Percentiles rank a stretch among this genome's conserved stretches.
These are phyloP conservation scores for Myotis pilosus DNA, from an alignment of 2,797 vertebrate genomes.

Conservation along the genomic window DNA sequence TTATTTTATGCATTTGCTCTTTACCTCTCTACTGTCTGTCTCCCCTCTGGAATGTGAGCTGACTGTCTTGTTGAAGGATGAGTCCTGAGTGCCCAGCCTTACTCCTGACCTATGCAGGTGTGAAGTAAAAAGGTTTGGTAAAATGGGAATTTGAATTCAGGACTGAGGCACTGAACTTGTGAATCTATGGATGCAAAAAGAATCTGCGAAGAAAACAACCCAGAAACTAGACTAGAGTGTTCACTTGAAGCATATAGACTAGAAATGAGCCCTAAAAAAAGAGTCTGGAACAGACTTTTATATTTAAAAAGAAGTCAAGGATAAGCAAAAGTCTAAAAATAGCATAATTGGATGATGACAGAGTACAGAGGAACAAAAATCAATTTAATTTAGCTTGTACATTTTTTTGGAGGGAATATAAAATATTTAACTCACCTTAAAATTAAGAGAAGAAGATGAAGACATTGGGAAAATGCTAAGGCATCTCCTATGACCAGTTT, in stretches of 20 bases:
- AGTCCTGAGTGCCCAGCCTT: neutral
- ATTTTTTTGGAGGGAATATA: neutral
- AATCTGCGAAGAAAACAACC: neutral
- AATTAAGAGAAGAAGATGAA: slow-evolving; percentile 10
- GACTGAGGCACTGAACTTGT: neutral
- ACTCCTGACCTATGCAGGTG: neutral
- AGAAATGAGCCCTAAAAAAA: neutral
- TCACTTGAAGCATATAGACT: neutral
- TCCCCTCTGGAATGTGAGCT: neutral
- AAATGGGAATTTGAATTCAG: neutral
- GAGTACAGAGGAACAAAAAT: neutral
- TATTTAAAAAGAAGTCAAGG: slow-evolving; percentile 5
- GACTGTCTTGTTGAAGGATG: neutral
- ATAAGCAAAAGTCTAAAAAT: neutral
- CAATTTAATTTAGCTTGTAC: neutral
- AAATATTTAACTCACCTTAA: neutral
- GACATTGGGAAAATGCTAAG: neutral
- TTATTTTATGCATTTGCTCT: neutral
- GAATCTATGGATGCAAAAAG: neutral
- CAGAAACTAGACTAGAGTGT: neutral
- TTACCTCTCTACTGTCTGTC: neutral
- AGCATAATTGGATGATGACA: neutral
- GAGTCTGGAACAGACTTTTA: neutral
- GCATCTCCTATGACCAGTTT: neutral
- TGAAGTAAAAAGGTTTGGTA: neutral